Evolutionary conservation across 1,140 invertebrate genomes (phyloP).

Genomic region (Mesaphorura yosii): DNA sequence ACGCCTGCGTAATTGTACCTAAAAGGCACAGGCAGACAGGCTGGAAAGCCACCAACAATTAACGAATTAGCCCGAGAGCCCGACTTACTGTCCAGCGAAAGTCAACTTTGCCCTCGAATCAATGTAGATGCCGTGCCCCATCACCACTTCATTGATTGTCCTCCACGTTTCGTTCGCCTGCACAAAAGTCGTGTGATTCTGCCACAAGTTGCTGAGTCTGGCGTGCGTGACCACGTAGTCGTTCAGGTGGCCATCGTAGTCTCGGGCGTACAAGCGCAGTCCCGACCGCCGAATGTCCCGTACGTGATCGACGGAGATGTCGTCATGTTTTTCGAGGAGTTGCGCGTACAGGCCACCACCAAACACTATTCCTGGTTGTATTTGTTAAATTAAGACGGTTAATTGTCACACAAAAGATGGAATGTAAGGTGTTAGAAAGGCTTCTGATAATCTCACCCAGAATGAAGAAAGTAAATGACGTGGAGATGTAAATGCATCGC

Average conservation of each 20-base stretch:
- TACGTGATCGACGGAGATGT: background rate
- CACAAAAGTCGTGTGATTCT: background rate
- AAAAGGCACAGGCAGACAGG: too few species aligned
- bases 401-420: background rate
- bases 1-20: background rate
- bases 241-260: slow-evolving; percentile 9
- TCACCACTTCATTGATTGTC: background rate
- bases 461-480: background rate
- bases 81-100: background rate
- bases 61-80: background rate
- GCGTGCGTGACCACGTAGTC: background rate
- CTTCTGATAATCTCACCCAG: too few species aligned
- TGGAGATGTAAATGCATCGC: background rate
- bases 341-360: too few species aligned
- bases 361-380: too few species aligned
- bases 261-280: background rate
- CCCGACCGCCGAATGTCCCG: too few species aligned
- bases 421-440: background rate
- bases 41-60: too few species aligned
- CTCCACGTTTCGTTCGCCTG: background rate
- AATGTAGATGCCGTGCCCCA: slow-evolving; percentile 8
- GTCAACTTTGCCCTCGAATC: background rate
- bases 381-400: background rate
- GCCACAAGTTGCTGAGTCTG: background rate
- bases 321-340: too few species aligned